Percentiles rank a stretch among this genome's conserved stretches.
Conservation (phyloP, 2,113 vertebrate genomes). For the Sus scrofa region DNA sequence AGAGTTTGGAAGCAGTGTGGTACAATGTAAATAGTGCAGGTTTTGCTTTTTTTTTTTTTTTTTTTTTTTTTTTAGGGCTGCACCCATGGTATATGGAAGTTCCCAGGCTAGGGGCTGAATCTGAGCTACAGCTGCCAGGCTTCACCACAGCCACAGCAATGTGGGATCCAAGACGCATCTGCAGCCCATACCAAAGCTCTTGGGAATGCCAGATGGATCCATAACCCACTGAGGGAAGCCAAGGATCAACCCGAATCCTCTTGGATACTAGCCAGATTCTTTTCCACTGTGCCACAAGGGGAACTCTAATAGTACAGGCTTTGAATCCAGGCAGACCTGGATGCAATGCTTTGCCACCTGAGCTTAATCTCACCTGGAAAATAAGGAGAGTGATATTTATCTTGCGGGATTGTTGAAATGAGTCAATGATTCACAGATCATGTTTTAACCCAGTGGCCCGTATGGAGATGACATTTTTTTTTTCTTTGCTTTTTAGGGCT, state of each 20-base stretch:
- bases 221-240: no score
- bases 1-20: neutral
- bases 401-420: neutral
- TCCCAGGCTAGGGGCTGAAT: no score
- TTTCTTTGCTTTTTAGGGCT: neutral
- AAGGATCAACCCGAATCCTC: no score
- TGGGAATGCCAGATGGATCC: no score
- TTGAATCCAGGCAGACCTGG: neutral
- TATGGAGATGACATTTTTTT: neutral
- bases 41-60: neutral
- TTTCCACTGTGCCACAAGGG: no score
- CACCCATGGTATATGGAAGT: no score
- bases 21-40: neutral
- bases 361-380: constrained; percentile 11
- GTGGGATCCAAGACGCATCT: no score
- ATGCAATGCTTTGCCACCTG: neutral
- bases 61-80: no score
- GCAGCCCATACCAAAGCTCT: no score
- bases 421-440: neutral
- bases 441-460: neutral
- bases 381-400: neutral
- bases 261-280: no score
- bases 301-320: neutral
- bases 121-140: no score
- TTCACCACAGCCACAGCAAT: no score